Evolutionary conservation across 1,140 invertebrate species (phyloP), one percentile per base, ranked within the genome.

Genomic region (Monomorium pharaonis): DNA sequence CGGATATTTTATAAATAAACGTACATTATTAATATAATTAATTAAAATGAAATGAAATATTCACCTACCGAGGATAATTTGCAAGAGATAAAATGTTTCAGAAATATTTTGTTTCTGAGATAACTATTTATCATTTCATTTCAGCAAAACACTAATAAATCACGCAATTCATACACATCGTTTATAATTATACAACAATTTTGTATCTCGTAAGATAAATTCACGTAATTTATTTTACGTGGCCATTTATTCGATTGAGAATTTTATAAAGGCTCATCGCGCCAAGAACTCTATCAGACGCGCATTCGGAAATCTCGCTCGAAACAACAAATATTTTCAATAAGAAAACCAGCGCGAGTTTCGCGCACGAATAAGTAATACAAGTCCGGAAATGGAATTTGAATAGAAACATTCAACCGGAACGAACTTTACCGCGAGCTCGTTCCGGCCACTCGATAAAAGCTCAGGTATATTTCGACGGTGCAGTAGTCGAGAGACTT

Each of bases 381-480:
- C 76, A 83, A 74, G 33, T n/a, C n/a, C 37, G 67, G 51, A 83
- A 83, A 83, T 74, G 54, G 67, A 74, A 72, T 81, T 81, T 81
- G 65, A 81, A 83, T 83, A 83, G 51, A 83, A 83, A 83, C 67
- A 83, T 58, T 72, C 67, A 72, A 58, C 78, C 78, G 51, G 27
- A 83, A 83, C 37, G 37, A 72, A 74, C 47, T 74, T 83, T 74
- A 74, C 67, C 81, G 30, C 47, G 58, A 24, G 33, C 18, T 74
- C 56, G 27, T 84, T 63, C 44, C 42, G 70, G 70, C 56, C 27
- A 62, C 56, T 84, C 47, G 81, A 84, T 63, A 42, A 84, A 77
- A 77, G 69, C 81, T 77, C 33, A 49, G 54, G 58, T 77, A 76
- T 84, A 62, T 84, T 84, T 84, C 80, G 67, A 54, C 30, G 65